Evolutionary conservation across 2,888 invertebrate species (phyloP), one percentile per base, ranked within the genome.

Genomic region (Caenorhabditis sinica): DNA sequence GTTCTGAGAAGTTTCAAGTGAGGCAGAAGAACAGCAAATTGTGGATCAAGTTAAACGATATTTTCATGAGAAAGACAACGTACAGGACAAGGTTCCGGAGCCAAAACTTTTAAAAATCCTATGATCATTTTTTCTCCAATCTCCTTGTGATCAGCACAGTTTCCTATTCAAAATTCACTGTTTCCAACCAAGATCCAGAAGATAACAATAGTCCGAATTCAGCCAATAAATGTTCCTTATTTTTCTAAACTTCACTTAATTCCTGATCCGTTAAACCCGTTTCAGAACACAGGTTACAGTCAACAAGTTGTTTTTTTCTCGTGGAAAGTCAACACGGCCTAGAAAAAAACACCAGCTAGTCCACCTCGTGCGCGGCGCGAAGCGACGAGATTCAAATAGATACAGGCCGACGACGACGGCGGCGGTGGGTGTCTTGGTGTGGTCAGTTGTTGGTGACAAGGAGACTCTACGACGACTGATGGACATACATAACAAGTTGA

Each of bases 401-500:
- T 28, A 61, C 40, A 33, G 63, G 40, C 9, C 43, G 33, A 36
- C 15, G 30, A 30, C n/a, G 49, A 9, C 45, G 45, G 45, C 45
- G 45, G 45, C 45, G 13, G 45, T 45, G 23, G 69, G 23, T 23
- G 36, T n/a, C n/a, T n/a, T n/a, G n/a, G n/a, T n/a, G 79, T 79
- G 79, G 79, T 79, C 79, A 79, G 79, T 79, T 71, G 79, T 23
- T 56, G 56, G 79, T 71, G 79, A 79, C 79, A 79, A 77, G n/a
- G n/a, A n/a, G 71, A 69, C 20, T 45, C 66, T 25, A 61, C 30
- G 33, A 43, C 76, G 68, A 76, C 76, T 76, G 76, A 76, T 79
- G 72, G 72, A 61, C 79, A 79, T 65, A 72, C 72, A 79, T 79
- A 79, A 79, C 79, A 79, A 79, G 79, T 79, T 79, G 71, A 79